phyloP scores from a whole-genome alignment of 2,797 vertebrate species.

The Sphenodon punctatus region DNA sequence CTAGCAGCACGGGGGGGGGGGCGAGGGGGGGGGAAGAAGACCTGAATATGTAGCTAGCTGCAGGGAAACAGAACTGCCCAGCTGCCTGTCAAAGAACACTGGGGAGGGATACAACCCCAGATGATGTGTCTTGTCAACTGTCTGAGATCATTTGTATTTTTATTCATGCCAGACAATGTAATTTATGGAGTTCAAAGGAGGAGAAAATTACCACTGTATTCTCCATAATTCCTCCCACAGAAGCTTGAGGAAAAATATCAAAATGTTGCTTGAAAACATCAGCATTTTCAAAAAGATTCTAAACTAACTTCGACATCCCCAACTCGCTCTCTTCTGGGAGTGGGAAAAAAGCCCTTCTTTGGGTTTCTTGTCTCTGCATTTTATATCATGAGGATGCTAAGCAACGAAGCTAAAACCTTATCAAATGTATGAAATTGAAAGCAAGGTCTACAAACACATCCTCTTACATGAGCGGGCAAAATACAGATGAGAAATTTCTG shows the following conservation, averaged over 20 bases:
- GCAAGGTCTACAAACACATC: neutral
- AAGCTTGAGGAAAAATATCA: neutral
- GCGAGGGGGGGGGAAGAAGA: conserved; percentile 9
- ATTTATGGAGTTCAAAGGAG: neutral
- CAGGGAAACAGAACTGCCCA: conserved; percentile 40
- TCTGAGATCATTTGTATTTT: conserved; percentile 26
- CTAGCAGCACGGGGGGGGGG: neutral
- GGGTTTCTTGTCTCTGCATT: neutral
- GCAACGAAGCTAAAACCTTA: neutral
- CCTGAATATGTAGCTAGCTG: conserved; percentile 47
- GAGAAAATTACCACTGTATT: neutral
- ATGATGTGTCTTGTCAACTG: conserved; percentile 39
- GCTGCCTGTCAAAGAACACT: conserved; percentile 54
- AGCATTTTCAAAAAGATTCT: neutral
- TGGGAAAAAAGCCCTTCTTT: neutral
- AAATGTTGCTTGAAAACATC: neutral
- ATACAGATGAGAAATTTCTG: neutral
- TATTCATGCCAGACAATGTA: neutral
- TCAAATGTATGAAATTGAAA: neutral
- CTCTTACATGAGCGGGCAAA: neutral
- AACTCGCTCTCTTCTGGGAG: neutral
- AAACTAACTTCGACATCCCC: neutral
- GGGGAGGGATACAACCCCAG: conserved; percentile 12
- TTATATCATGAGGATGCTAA: neutral
- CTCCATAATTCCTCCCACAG: neutral